Evolutionary conservation across 2,113 vertebrate species (phyloP).

Genomic region (Ginglymostoma cirratum): DNA sequence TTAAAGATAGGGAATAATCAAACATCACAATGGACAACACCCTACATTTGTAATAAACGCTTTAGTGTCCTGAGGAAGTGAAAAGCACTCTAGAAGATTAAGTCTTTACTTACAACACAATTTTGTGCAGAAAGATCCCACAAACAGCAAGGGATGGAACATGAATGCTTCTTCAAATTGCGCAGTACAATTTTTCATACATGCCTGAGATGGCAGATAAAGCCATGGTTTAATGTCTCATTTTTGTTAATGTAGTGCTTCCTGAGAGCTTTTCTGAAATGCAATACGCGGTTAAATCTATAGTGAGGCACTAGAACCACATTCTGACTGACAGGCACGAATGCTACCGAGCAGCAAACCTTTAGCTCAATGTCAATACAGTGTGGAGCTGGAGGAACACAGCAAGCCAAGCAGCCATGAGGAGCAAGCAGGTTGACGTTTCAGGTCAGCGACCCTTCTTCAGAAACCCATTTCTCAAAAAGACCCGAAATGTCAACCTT

Average conservation of each 20-base stretch:
- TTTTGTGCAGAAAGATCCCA: background rate
- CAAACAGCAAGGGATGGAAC: background rate
- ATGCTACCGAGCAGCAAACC: background rate
- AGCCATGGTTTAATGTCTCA: background rate
- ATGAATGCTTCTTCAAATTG: background rate
- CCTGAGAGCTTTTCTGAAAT: background rate
- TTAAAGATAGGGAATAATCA: background rate
- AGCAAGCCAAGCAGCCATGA: too few relatives aligned
- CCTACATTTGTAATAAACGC: background rate
- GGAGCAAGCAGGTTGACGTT: too few relatives aligned
- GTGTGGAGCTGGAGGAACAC: too few relatives aligned
- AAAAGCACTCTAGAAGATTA: background rate
- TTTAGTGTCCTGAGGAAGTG: background rate
- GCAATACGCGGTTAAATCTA: background rate
- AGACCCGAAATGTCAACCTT: too few relatives aligned
- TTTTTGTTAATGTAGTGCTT: background rate
- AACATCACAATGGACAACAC: background rate
- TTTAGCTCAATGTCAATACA: background rate
- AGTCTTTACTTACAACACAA: background rate
- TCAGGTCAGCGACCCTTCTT: too few relatives aligned
- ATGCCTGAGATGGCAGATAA: background rate
- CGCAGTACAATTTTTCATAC: background rate
- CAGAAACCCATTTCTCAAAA: too few relatives aligned
- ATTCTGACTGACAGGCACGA: background rate
- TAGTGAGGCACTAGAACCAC: background rate